phyloP scores from a whole-genome alignment of 2,113 vertebrate species.

The Rhinogobius similis region DNA sequence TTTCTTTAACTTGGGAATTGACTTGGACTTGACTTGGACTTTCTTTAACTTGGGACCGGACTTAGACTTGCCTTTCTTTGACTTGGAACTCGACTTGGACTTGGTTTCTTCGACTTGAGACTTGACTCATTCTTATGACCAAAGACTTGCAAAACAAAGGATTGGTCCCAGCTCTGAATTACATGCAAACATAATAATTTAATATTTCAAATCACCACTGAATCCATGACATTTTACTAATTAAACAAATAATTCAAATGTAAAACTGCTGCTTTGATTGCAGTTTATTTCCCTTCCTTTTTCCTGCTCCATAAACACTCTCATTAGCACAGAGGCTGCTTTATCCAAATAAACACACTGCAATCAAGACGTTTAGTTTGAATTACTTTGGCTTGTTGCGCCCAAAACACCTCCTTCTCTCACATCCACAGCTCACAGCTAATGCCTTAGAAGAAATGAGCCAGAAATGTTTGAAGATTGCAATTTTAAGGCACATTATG shows the following conservation, averaged over 20 bases:
- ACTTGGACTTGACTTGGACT: no score
- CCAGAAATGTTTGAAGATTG: background rate
- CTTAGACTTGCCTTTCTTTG: no score
- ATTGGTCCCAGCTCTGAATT: no score
- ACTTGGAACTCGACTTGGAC: no score
- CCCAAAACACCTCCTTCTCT: background rate
- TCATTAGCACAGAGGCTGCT: conserved; percentile 28
- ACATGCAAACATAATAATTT: no score
- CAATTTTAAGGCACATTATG: background rate
- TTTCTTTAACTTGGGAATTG: no score
- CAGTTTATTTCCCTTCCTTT: conserved; percentile 14
- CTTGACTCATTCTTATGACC: no score
- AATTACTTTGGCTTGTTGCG: background rate
- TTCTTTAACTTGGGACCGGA: no score
- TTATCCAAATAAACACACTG: conserved; percentile 7
- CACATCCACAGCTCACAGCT: background rate
- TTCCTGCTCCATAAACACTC: conserved; percentile 19
- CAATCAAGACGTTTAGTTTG: conserved; percentile 31
- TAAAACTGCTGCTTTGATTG: background rate
- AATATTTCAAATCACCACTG: background rate
- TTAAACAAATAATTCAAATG: background rate
- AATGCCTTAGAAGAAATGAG: conserved; percentile 5
- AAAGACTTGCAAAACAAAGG: no score
- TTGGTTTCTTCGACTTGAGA: no score
- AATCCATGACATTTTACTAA: conserved; percentile 2